These are phyloP conservation scores for Forbesichthys agassizii DNA, from an alignment of 2,113 vertebrate genomes.

Conservation along the genomic window DNA sequence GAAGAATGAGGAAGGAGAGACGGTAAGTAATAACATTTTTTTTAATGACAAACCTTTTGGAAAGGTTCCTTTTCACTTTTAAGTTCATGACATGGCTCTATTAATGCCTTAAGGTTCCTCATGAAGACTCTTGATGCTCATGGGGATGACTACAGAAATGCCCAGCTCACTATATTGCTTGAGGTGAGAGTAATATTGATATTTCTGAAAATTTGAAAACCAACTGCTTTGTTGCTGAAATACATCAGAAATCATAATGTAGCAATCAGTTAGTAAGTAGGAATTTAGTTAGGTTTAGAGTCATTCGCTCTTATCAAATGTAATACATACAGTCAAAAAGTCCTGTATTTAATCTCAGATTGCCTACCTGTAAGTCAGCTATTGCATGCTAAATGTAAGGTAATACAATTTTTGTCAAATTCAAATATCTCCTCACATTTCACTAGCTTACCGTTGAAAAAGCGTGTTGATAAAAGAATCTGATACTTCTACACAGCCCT, in stretches of 20 bases:
- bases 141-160: constrained; percentile 85
- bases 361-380: neutral
- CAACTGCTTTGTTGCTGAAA: too few species aligned
- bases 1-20: constrained; percentile 84
- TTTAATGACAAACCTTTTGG: neutral
- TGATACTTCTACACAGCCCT: too few species aligned
- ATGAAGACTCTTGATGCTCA: constrained; percentile 88
- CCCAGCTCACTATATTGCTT: constrained; percentile 83
- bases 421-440: too few species aligned
- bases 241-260: neutral
- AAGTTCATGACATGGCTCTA: neutral
- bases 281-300: too few species aligned
- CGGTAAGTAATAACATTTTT: constrained; percentile 63
- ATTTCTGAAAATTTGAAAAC: neutral
- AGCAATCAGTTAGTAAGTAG: neutral
- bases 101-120: constrained; percentile 78
- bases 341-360: neutral
- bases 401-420: too few species aligned
- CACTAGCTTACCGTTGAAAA: too few species aligned
- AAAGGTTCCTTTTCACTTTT: neutral
- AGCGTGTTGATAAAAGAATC: too few species aligned
- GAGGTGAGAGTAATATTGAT: constrained; percentile 74
- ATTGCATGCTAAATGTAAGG: too few species aligned
- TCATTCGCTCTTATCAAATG: too few species aligned
- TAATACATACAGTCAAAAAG: neutral